These are phyloP conservation scores for Chymomyza amoena DNA, from an alignment of 2,888 invertebrate species.

Conservation along the genomic window DNA sequence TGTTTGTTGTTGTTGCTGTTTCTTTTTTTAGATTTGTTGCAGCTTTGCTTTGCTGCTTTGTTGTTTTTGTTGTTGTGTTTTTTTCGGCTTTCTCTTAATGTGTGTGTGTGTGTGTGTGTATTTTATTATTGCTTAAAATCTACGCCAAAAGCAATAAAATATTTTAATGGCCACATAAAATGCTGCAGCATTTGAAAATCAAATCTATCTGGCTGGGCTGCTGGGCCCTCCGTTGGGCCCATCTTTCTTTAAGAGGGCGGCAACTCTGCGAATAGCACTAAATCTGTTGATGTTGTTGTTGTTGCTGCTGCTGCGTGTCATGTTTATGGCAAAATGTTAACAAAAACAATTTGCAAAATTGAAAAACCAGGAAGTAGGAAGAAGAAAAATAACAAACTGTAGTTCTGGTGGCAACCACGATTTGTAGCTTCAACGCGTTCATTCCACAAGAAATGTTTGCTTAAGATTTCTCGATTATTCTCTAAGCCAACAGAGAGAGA, in stretches of 20 bases:
- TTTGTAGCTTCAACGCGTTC: no score
- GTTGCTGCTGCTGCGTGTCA: neutral
- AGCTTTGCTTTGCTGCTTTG: slow-evolving; percentile 4
- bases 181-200: slow-evolving; percentile 70
- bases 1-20: neutral
- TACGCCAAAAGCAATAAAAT: slow-evolving; percentile 69
- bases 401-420: neutral
- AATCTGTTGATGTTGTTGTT: neutral
- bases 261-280: neutral
- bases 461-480: no score
- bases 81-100: neutral
- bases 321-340: slow-evolving; percentile 30
- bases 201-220: slow-evolving; percentile 41
- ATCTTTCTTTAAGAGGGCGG: neutral
- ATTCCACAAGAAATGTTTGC: no score
- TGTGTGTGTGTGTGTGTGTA: slow-evolving; percentile 7
- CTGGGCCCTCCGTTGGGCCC: neutral
- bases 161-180: slow-evolving; percentile 71
- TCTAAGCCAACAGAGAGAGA: neutral
- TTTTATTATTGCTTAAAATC: slow-evolving; percentile 70
- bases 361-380: slow-evolving; percentile 35
- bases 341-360: slow-evolving; percentile 61
- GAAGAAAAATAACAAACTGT: neutral
- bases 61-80: slow-evolving; percentile 23
- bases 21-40: slow-evolving; percentile 2